Percentiles rank a stretch among this genome's conserved stretches.
These are phyloP conservation scores for Pammene fasciana DNA, from an alignment of 2,888 invertebrate genomes.

Conservation along the genomic window DNA sequence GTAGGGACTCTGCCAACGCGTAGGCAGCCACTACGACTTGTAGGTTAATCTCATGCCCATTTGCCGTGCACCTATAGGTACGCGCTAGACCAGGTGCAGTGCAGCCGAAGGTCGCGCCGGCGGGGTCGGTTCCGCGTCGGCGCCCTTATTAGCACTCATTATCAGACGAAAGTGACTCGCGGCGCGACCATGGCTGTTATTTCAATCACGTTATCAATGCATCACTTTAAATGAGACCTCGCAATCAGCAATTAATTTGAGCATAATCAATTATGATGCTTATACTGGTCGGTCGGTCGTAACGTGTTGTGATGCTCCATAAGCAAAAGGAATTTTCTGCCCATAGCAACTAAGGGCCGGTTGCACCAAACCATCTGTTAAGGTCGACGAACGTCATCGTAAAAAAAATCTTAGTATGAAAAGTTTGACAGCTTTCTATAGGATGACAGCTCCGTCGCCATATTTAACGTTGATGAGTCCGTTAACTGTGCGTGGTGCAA, in stretches of 20 bases:
- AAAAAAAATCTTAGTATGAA: too few species aligned
- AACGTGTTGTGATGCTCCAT: not conserved
- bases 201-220: not conserved
- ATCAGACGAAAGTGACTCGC: constrained; percentile 56
- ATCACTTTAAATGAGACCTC: not conserved
- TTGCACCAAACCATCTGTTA: too few species aligned
- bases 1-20: constrained; percentile 1
- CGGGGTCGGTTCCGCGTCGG: constrained; percentile 58
- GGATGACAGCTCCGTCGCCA: too few species aligned
- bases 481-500: too few species aligned
- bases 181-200: constrained; percentile 39
- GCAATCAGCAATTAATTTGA: not conserved
- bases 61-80: constrained; percentile 15
- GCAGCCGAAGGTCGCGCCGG: constrained; percentile 45
- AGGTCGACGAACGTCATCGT: too few species aligned
- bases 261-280: not conserved
- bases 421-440: too few species aligned
- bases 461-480: too few species aligned
- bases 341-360: constrained; percentile 27
- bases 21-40: constrained; percentile 17
- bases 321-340: not conserved
- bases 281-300: not conserved
- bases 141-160: constrained; percentile 55
- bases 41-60: constrained; percentile 27
- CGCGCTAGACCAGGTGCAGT: constrained; percentile 43